Evolutionary conservation across 2,113 vertebrate genomes (phyloP), one percentile per base, ranked within the genome.

Genomic region (Delphinapterus leucas): DNA sequence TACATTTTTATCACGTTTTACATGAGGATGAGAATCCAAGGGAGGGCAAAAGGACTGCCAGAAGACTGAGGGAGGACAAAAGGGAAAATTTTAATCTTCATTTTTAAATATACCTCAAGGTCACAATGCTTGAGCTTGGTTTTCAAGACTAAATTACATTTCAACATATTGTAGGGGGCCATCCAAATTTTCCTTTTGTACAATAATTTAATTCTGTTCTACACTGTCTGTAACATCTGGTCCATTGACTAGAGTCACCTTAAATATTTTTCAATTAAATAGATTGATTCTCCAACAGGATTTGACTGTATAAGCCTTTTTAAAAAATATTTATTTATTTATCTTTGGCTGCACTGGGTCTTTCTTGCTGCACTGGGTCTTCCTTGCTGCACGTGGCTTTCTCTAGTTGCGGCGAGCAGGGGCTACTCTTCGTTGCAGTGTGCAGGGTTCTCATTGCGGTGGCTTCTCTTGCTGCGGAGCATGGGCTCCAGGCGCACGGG

Each of bases 121-220:
- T 96, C 88, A 90, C 63, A 86, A 86, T 90, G 61, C 68, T 94
- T 65, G 26, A 94, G 73, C 33, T 85, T 90, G 61, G 65, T 92
- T 94, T 97, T 94, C 33, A 97, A 95, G 74, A 92, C 86, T 87
- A 97, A 96, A 83, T 96, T 96, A 86, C 67, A 94, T 94, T 96
- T 94, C 68, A 76, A 63, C 68, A n/a, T 95, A 89, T 92, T 92
- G 63, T 73, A 70, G 25, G 44, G 15, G 28, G 31, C 80, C 91
- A 94, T 74, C 71, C 71, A 95, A 95, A 88, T 83, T 94, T 90
- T 90, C 38, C 94, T 92, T 94, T 86, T 93, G 71, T 65, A 23
- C 8, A 71, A 70, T 92, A 89, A 96, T 90, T 96, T 92, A 92
- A 94, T 89, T 92, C 83, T 73, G 44, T 74, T 80, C n/a, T 17